Evolutionary conservation across 2,888 invertebrate species (phyloP).

Genomic region (Monoplex corrugatus): DNA sequence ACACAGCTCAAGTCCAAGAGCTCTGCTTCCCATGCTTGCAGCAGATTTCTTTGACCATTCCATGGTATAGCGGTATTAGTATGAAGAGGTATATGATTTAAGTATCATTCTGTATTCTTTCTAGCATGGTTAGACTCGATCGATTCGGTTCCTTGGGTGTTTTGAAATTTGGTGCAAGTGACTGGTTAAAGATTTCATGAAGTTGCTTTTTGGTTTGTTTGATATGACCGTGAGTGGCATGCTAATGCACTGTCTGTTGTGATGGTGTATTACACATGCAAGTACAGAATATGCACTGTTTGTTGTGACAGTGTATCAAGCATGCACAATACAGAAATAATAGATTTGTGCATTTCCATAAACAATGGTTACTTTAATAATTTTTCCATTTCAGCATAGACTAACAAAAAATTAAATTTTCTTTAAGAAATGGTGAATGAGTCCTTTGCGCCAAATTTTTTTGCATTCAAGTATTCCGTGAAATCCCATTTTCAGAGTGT

Average conservation of each 20-base stretch:
- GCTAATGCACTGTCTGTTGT: background rate
- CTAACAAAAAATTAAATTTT: background rate
- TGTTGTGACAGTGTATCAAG: background rate
- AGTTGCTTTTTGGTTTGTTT: background rate
- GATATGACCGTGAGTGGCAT: no score
- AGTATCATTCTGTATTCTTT: background rate
- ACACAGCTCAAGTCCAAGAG: no score
- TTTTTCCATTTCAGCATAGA: no score
- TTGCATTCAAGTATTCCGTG: background rate
- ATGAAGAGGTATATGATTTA: slow-evolving; percentile 28
- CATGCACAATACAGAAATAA: background rate
- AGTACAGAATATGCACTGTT: background rate
- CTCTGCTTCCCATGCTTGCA: no score
- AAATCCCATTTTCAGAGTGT: no score
- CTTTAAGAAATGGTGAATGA: background rate
- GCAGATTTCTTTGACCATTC: no score
- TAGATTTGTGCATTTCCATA: background rate
- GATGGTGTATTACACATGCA: background rate
- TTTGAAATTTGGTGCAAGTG: slow-evolving; percentile 19
- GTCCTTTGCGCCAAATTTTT: background rate
- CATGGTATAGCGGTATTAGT: no score
- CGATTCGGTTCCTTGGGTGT: background rate
- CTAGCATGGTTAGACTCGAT: background rate
- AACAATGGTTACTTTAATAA: no score
- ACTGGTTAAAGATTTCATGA: background rate